phyloP scores from a whole-genome alignment of 23 tunicate genomes.

The Ciona savignyi region DNA sequence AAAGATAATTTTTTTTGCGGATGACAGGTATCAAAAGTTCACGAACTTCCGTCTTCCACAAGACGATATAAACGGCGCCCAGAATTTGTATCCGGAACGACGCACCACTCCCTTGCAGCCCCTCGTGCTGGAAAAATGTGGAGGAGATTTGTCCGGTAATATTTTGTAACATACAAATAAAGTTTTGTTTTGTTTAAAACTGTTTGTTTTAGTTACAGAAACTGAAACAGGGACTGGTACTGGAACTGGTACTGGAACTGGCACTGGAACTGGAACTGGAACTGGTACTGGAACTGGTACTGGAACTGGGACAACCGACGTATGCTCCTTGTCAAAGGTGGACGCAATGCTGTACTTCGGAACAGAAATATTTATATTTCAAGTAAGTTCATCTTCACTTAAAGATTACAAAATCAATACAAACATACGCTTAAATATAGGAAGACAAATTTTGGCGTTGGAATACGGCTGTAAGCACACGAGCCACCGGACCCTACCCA shows the following conservation, averaged over 20 bases:
- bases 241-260: background rate
- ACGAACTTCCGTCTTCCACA: slow-evolving; percentile 60
- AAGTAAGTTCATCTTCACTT: slow-evolving; percentile 19
- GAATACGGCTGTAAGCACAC: slow-evolving; percentile 3
- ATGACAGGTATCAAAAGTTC: background rate
- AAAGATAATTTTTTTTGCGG: background rate
- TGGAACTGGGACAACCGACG: background rate
- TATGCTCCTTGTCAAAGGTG: slow-evolving; percentile 18
- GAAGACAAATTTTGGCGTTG: slow-evolving; percentile 52
- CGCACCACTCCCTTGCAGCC: slow-evolving; percentile 44
- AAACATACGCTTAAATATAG: too few relatives aligned
- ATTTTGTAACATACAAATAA: too few relatives aligned
- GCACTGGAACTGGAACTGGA: background rate
- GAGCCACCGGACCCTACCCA: slow-evolving; percentile 18
- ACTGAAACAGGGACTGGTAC: background rate
- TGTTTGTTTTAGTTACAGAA: too few relatives aligned
- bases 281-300: background rate
- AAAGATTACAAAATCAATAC: too few relatives aligned
- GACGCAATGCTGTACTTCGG: slow-evolving; percentile 46
- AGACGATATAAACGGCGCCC: slow-evolving; percentile 65
- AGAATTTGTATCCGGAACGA: slow-evolving; percentile 31
- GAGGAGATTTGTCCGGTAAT: slow-evolving; percentile 47
- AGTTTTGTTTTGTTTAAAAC: too few relatives aligned
- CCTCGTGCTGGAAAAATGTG: slow-evolving; percentile 71
- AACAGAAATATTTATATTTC: slow-evolving; percentile 54